Base-by-base conservation (phyloP, 2,888 invertebrate genomes). In the Ectropis crepuscularia region DNA sequence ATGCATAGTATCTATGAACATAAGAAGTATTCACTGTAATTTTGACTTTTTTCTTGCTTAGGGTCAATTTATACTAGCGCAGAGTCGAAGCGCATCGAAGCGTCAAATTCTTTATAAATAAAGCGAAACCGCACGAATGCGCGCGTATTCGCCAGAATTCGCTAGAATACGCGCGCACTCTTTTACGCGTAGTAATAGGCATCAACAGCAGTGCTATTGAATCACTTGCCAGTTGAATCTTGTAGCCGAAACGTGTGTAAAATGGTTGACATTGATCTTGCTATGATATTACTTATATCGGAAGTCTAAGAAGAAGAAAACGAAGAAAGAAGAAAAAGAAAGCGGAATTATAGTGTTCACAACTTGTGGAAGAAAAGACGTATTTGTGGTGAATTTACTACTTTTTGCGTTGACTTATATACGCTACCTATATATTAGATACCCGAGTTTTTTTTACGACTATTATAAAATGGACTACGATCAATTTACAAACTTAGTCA, bases 291-390 rank as follows among this genome's bases (percentile, higher is more conserved):
- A 38, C 55, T 55, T 61, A 61, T 61, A 61, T 61, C 61, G n/a
- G 54, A 61, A 61, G 28, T 16, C 28, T 49, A 43, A 50, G 41
- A 51, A 59, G 45, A 59, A 59, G 53, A 59, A 53, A 38, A 49
- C 41, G 51, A 45, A 54, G 36, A 45, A 54, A 54, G 46, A 55
- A 55, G n/a, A 55, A 46, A 46, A 38, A 36, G 53, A 53, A 53
- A 42, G 53, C 53, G 53, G 43, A 59, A 59, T 59, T 59, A 53
- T 59, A 53, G 58, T 50, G 46, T 59, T 59, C 53, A 51, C 45
- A 46, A 58, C 58, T 39, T 57, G 51, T 57, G 57, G 64, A 59
- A 64, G 64, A 64, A 64, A 64, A 64, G 54, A 64, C 59, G 49
- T 59, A 43, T 55, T 39, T 53, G 10, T 64, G 64, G 64, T 53